Conservation (phyloP, 2,888 invertebrate species). For the Ophraella communa region DNA sequence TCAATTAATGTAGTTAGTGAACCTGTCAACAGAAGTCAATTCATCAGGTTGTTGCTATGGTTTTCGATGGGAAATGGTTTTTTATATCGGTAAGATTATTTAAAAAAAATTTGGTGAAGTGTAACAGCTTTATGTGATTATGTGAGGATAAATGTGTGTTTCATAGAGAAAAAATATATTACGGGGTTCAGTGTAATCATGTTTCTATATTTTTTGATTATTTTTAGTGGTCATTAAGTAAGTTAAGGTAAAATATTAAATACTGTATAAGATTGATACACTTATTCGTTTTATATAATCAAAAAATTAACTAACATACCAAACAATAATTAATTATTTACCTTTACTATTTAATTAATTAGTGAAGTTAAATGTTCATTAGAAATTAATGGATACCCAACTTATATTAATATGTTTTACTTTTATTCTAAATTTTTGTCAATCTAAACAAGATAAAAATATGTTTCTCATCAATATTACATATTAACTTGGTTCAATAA, state of each 20-base stretch:
- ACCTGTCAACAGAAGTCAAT: constrained; percentile 21
- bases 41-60: neutral
- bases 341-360: too few relatives aligned
- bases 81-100: constrained; percentile 45
- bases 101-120: neutral
- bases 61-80: constrained; percentile 45
- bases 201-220: neutral
- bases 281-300: too few relatives aligned
- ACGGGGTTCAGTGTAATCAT: neutral
- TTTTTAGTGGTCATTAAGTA: neutral
- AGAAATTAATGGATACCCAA: too few relatives aligned
- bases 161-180: neutral
- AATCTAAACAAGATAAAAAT: too few relatives aligned
- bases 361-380: too few relatives aligned
- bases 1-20: constrained; percentile 23
- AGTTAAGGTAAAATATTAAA: neutral
- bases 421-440: too few relatives aligned
- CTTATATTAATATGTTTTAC: too few relatives aligned
- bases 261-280: neutral
- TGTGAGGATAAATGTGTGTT: neutral
- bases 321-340: too few relatives aligned
- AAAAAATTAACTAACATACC: neutral
- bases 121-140: constrained; percentile 1
- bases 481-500: too few relatives aligned
- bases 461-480: too few relatives aligned